Evolutionary conservation across 2,888 invertebrate genomes (phyloP), one percentile per base, ranked within the genome.

Genomic region (Rhimphoctona megacephalus): DNA sequence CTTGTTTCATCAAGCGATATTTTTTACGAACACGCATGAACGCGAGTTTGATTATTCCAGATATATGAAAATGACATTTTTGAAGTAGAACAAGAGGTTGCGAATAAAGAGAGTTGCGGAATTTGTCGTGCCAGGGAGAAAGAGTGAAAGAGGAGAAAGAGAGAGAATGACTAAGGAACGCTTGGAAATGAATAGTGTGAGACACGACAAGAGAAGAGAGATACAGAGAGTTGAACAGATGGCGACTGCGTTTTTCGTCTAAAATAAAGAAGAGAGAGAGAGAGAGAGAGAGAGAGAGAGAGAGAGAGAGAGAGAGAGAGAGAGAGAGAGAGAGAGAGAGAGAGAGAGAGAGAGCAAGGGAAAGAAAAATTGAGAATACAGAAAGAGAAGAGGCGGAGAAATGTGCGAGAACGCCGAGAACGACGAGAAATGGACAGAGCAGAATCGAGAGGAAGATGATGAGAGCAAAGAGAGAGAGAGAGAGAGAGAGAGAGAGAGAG

Each of bases 131-230:
- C 17, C 46, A n/a, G 46, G n/a, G 43, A 57, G 39, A n/a, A 61
- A 22, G 22, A 54, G 39, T 64, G 64, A 43, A 61, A 70, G 52
- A 43, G 30, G 36, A 61, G 46, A 33, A 22, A 64, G 39, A 69
- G 25, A 70, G 43, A n/a, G 33, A n/a, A 73, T 70, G 81, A 39
- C 54, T 30, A 25, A 70, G 64, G 67, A 79, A 76, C 80, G 49
- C 72, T 81, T 54, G 66, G 22, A 61, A 87, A 87, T 86, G 70
- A 81, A 82, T 83, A 81, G 86, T 49, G 76, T 78, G 86, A 77
- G 84, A 81, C 72, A 57, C 54, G 54, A 73, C 70, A 69, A 61
- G 77, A 76, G 79, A 83, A 80, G 73, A 85, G 81, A 85, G 80
- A 84, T 70, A 81, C 43, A 85, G 69, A 81, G 80, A 87, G 79